Base-by-base conservation (phyloP, 1,140 invertebrate genomes). In the Homalodisca vitripennis region DNA sequence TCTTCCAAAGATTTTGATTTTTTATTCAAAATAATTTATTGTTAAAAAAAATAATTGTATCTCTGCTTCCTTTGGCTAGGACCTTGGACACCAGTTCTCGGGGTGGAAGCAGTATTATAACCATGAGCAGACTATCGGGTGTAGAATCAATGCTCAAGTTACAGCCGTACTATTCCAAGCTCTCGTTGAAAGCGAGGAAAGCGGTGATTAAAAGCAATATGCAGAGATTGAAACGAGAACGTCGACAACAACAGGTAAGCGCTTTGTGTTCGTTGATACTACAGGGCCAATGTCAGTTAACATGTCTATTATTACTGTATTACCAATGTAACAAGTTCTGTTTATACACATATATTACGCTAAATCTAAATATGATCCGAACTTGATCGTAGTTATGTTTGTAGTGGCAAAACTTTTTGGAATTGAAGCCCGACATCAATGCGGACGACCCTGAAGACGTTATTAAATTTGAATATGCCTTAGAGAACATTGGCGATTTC, bases 351-450 rank as follows among this genome's bases (percentile, higher is more conserved):
- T n/a, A n/a, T n/a, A n/a, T n/a, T n/a, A n/a, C n/a, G n/a, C n/a
- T n/a, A n/a, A n/a, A n/a, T n/a, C n/a, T n/a, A n/a, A n/a, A n/a
- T n/a, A n/a, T n/a, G n/a, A n/a, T n/a, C n/a, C n/a, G n/a, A n/a
- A n/a, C n/a, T n/a, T n/a, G n/a, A n/a, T n/a, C n/a, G n/a, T n/a
- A n/a, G n/a, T n/a, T n/a, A n/a, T n/a, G n/a, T n/a, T 41, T 41
- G 6, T 17, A 60, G 55, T 60, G 55, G 55, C 55, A 27, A 24
- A 60, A 6, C 12, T 60, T 60, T 60, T n/a, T 60, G 55, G 55
- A 60, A 27, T 30, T 26, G n/a, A 60, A 60, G 29, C 55, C 55
- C 2, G 26, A 60, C 24, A 60, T 60, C 12, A 26, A 27, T 10
- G 6, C 6, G n/a, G 55, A 60, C 24, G 55, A 60, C 26, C 55